A percentile compares a stretch with the other conserved stretches of the same genome.
phyloP scores from a whole-genome alignment of 1,140 invertebrate genomes.

The Diabrotica virgifera region DNA sequence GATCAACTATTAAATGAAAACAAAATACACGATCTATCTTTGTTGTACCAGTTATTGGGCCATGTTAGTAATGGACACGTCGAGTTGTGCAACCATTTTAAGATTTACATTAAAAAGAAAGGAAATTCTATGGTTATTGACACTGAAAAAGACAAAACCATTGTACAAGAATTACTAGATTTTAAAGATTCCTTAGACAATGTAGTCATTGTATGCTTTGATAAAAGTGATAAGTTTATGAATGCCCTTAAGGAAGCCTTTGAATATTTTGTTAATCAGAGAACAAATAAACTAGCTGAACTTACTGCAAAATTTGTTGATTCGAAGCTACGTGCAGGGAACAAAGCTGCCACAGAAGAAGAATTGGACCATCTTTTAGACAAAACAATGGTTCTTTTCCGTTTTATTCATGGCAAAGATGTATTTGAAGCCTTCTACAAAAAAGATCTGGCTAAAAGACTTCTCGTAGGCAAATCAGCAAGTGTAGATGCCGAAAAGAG shows the following conservation, averaged over 20 bases:
- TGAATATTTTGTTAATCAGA: conserved; percentile 93
- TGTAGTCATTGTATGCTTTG: conserved; percentile 86
- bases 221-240: conserved; percentile 87
- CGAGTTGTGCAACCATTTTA: conserved; percentile 84
- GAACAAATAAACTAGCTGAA: conserved; percentile 96
- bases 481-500: conserved; percentile 98
- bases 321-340: conserved; percentile 64
- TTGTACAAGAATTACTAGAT: conserved; percentile 93
- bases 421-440: conserved; percentile 99
- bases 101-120: conserved; percentile 91
- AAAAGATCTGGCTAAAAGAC: conserved; percentile 92
- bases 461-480: conserved; percentile 95
- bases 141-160: conserved; percentile 92
- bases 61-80: conserved; percentile 85
- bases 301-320: conserved; percentile 75
- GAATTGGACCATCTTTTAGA: conserved; percentile 91
- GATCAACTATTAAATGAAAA: conserved; percentile 87
- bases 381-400: conserved; percentile 97
- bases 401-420: conserved; percentile 98
- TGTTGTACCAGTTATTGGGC: conserved; percentile 84
- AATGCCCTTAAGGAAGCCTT: conserved; percentile 94
- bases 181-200: conserved; percentile 97
- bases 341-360: conserved; percentile 96
- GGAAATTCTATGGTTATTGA: conserved; percentile 94
- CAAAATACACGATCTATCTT: conserved; percentile 74